These are phyloP conservation scores for Cinara cedri DNA, from an alignment of 2,888 invertebrate species.

Conservation along the genomic window DNA sequence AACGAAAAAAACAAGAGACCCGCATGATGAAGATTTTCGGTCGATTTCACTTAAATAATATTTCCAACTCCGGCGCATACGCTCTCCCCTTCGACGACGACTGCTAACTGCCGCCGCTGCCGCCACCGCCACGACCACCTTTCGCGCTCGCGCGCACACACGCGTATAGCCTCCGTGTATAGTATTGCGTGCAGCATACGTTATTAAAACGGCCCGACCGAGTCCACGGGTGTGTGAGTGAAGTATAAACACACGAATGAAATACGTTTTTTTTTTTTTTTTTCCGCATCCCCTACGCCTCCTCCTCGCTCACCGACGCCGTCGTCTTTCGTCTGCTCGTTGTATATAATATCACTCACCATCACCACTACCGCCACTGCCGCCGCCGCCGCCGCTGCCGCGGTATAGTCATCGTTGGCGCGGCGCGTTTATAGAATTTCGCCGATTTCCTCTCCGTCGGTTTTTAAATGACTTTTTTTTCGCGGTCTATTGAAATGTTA, in stretches of 20 bases:
- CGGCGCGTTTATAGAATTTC: conserved; percentile 44
- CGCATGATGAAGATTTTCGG: conserved; percentile 56
- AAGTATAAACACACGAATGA: conserved; percentile 40
- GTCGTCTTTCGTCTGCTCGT: too few relatives aligned
- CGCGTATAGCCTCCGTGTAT: too few relatives aligned
- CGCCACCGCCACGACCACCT: conserved; percentile 17
- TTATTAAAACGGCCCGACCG: conserved; percentile 39
- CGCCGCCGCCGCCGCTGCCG: not conserved
- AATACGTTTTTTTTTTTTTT: conserved; percentile 19
- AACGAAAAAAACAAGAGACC: conserved; percentile 55
- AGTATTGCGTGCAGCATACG: conserved; percentile 39
- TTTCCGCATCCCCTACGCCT: not conserved
- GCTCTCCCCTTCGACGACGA: not conserved
- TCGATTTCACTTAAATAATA: conserved; percentile 56
- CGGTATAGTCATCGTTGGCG: not conserved
- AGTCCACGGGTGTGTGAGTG: not conserved
- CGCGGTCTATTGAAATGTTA: conserved; percentile 45
- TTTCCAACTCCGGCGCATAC: conserved; percentile 4
- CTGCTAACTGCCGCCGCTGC: not conserved
- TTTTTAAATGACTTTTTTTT: conserved; percentile 54
- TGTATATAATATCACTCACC: too few relatives aligned
- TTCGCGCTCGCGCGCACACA: conserved; percentile 48
- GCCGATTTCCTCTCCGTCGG: conserved; percentile 25
- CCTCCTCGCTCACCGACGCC: not conserved
- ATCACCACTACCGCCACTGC: not conserved